phyloP scores from a whole-genome alignment of 1,140 invertebrate genomes.

The Drosophila kikkawai region DNA sequence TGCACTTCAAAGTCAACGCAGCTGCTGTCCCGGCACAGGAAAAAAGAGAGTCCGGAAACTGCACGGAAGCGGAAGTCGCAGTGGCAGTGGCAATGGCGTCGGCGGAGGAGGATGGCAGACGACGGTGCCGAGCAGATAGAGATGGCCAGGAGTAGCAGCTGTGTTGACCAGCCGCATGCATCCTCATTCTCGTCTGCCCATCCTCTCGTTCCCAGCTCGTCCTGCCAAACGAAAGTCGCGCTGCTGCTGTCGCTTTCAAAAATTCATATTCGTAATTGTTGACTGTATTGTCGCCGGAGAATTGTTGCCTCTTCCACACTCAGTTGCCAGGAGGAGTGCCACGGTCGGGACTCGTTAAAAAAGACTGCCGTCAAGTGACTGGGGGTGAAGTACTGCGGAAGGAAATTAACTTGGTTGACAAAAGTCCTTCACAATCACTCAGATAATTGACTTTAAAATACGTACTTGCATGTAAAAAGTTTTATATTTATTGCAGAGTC shows the following conservation, averaged over 20 bases:
- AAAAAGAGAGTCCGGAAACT: slow-evolving; percentile 71
- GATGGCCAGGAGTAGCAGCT: slow-evolving; percentile 40
- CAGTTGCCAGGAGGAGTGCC: slow-evolving; percentile 38
- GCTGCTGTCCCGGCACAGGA: slow-evolving; percentile 62
- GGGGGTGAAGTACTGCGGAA: slow-evolving; percentile 1
- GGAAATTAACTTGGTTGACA: slow-evolving; percentile 27
- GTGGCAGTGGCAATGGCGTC: slow-evolving; percentile 63
- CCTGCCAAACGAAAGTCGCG: slow-evolving; percentile 51
- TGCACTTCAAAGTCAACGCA: slow-evolving; percentile 79
- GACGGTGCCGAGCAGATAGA: slow-evolving; percentile 5
- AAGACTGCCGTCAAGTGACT: slow-evolving; percentile 28
- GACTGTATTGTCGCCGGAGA: slow-evolving; percentile 77
- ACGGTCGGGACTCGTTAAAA: slow-evolving; percentile 56
- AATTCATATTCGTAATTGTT: slow-evolving; percentile 84
- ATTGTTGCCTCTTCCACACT: slow-evolving; percentile 46
- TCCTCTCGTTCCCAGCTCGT: not conserved
- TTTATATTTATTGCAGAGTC: no score
- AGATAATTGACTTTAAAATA: not conserved
- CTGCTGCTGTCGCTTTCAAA: slow-evolving; percentile 77
- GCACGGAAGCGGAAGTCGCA: slow-evolving; percentile 82
- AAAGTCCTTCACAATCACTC: not conserved
- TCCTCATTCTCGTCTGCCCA: not conserved
- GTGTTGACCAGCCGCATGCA: slow-evolving; percentile 41
- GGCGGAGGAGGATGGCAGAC: not conserved
- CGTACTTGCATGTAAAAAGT: no score